Evolutionary conservation across 2,888 invertebrate species (phyloP), one percentile per base, ranked within the genome.

Genomic region (Pachydiplax longipennis): DNA sequence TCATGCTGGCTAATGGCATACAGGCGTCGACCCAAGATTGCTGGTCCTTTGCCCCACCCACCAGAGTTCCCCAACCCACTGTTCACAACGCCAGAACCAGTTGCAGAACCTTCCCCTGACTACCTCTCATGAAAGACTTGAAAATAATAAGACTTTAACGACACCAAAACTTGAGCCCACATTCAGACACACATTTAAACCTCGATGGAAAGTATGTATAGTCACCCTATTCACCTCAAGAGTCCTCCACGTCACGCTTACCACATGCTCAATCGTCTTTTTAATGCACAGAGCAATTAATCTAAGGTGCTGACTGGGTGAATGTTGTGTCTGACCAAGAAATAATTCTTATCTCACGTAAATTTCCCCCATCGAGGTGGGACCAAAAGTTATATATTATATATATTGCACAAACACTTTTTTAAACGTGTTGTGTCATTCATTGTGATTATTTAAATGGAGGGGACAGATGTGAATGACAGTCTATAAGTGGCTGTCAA

Each of bases 1-100:
- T 98, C 98, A 92, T 98, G 98, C 94, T 99, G 98, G 98, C 95
- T 98, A 92, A 97, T 98, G 96, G 98, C 98, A 92, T 98, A 98
- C 95, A 95, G 98, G 92, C 96, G 98, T 92, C 96, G 97, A 93
- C 97, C 98, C 90, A 98, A 98, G 93, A 96, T 97, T 90, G 96
- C 97, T 92, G 98, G 98, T 80, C 98, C 98, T 83, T 95, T 98
- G 93, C 98, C 98, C 92, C 98, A 98, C 95, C 98, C 98, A 92
- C 97, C 98, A 92, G 98, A 98, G 95, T 98, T 98, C 95, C 98
- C 98, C 91, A 98, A 98, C 94, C 98, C 98, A 92, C 95, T 98
- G 93, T 98, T 98, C 95, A 96, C 97, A 92, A 97, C 97, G 92
- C 96, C 96, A 91, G 97, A 97, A 94, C 96, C 97, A 91, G 96